Evolutionary conservation across 2,113 vertebrate species (phyloP).

Genomic region (Corythornis madagascariensis): DNA sequence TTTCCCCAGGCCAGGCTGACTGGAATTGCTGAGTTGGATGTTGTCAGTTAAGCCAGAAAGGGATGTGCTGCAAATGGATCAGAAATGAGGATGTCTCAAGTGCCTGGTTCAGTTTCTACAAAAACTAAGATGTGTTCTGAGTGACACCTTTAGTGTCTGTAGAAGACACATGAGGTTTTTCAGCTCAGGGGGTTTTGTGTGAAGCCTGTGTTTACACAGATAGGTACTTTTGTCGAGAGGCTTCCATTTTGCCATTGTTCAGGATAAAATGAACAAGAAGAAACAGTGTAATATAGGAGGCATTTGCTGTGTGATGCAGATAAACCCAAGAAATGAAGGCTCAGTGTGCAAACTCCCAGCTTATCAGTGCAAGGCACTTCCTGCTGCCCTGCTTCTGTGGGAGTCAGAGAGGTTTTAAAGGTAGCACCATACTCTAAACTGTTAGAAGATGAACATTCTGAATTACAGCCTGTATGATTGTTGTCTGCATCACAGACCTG

Average conservation of each 20-base stretch:
- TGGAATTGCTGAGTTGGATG: not conserved
- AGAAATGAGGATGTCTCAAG: not conserved
- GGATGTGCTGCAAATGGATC: not conserved
- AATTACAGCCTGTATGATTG: not conserved
- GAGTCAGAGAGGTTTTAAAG: not conserved
- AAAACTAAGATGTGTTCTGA: not conserved
- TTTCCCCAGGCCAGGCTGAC: not conserved
- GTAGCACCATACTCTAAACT: not conserved
- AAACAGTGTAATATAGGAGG: not conserved
- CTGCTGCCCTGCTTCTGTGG: not conserved
- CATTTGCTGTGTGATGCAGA: not conserved
- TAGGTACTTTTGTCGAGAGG: not conserved
- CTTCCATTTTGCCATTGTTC: not conserved
- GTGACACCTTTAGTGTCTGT: rapidly evolving
- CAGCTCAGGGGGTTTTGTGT: not conserved
- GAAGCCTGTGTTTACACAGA: not conserved
- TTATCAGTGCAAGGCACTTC: not conserved
- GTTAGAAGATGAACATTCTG: not conserved
- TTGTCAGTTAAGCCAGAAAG: not conserved
- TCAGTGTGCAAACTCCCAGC: not conserved
- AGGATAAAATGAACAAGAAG: not conserved
- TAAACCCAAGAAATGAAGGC: not conserved
- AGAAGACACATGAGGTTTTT: not conserved
- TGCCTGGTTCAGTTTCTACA: not conserved
- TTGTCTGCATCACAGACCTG: not conserved